Conservation (phyloP, 53 echinoderm and acorn worm genomes). For the Antedon mediterranea region DNA sequence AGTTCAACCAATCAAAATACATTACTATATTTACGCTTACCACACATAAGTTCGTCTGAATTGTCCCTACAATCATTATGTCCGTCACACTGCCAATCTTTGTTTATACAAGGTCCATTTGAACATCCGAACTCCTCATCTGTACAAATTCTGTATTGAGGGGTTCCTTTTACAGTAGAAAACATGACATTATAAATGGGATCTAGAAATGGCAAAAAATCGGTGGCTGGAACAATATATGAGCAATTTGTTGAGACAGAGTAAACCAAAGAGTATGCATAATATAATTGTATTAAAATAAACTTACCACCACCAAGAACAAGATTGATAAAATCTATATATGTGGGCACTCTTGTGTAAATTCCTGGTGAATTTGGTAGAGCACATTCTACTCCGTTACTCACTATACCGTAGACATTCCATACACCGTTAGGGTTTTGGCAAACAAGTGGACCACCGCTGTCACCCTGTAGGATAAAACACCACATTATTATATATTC, state of each 20-base stretch:
- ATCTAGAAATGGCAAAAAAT: no score
- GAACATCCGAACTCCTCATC: not conserved
- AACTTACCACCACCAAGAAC: not conserved
- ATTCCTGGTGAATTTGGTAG: not conserved
- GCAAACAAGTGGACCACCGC: not conserved
- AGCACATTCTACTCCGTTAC: not conserved
- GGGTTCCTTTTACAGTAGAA: not conserved
- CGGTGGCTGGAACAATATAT: no score
- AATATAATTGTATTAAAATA: no score
- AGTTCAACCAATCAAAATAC: no score
- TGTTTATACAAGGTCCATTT: not conserved
- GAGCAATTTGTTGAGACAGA: no score
- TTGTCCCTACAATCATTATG: not conserved
- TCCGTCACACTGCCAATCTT: not conserved
- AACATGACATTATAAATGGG: no score
- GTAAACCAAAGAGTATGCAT: no score
- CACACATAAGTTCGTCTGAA: not conserved
- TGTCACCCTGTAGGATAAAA: not conserved
- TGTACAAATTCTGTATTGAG: not conserved
- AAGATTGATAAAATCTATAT: not conserved
- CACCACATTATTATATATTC: no score
- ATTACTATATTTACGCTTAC: no score
- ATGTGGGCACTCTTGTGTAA: not conserved
- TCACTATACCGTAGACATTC: not conserved
- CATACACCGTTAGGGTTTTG: not conserved